phyloP scores from a whole-genome alignment of 2,888 invertebrate species.

The Dryadula phaetusa region DNA sequence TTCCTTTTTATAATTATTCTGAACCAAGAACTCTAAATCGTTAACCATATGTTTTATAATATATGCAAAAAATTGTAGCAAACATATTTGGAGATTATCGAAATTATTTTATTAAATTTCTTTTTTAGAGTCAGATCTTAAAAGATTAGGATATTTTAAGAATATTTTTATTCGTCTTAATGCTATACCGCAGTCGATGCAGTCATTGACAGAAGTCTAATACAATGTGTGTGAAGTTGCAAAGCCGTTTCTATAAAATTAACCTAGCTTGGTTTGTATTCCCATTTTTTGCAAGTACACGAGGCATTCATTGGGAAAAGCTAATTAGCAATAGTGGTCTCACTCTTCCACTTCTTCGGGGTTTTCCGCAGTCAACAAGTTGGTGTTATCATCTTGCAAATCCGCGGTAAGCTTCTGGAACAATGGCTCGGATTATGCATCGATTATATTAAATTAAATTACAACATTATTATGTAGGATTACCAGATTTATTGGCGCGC shows the following conservation, averaged over 20 bases:
- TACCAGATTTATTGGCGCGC: no score
- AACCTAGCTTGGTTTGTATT: conserved; percentile 24
- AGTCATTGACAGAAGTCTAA: conserved; percentile 19
- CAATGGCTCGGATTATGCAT: conserved; percentile 48
- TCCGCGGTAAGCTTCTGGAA: conserved; percentile 76
- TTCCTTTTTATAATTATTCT: conserved; percentile 27
- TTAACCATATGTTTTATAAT: conserved; percentile 21
- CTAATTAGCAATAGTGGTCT: conserved; percentile 57
- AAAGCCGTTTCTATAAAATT: conserved; percentile 35
- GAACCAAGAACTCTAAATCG: neutral
- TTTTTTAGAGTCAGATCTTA: conserved; percentile 3
- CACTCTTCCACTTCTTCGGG: conserved; percentile 77
- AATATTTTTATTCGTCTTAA: conserved; percentile 2
- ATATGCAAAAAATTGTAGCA: conserved; percentile 19
- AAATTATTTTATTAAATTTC: conserved; percentile 4
- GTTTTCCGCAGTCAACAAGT: conserved; percentile 77
- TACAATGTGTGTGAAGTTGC: conserved; percentile 27
- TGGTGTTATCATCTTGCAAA: conserved; percentile 79
- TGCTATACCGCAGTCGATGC: conserved; percentile 12
- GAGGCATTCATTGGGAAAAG: conserved; percentile 57
- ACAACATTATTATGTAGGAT: no score
- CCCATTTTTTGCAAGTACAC: conserved; percentile 52
- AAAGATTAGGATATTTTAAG: neutral
- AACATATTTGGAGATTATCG: neutral
- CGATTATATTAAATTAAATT: neutral